phyloP scores from a whole-genome alignment of 1,140 invertebrate genomes.

The Anastrepha obliqua region DNA sequence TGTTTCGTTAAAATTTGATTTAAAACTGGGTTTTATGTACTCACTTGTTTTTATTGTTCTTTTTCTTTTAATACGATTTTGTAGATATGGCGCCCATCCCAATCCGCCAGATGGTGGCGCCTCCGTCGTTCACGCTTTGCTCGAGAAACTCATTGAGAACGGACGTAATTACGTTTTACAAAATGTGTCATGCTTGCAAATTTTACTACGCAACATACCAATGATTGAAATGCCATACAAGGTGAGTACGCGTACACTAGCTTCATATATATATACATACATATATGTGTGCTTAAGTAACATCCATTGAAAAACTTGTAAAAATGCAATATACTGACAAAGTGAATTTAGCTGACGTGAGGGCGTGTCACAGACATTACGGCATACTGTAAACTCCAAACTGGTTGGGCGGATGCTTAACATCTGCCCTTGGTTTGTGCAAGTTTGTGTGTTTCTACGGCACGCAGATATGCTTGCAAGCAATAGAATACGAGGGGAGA shows the following conservation, averaged over 20 bases:
- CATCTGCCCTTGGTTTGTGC: neutral
- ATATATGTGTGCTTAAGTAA: neutral
- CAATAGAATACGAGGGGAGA: too few relatives aligned
- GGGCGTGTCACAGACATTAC: neutral
- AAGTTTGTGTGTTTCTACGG: neutral
- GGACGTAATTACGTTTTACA: constrained; percentile 80
- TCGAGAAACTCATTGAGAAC: constrained; percentile 80
- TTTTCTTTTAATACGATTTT: neutral
- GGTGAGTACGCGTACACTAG: constrained; percentile 60
- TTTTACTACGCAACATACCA: constrained; percentile 80
- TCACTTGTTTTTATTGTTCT: too few relatives aligned
- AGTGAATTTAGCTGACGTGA: neutral
- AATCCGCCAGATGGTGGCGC: constrained; percentile 70
- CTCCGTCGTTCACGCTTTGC: constrained; percentile 73
- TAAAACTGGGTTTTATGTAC: neutral
- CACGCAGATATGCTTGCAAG: neutral
- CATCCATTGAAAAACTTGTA: neutral
- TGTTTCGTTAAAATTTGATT: neutral
- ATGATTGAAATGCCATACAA: constrained; percentile 73
- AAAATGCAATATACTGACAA: neutral
- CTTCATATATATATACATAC: neutral
- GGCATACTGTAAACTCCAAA: neutral
- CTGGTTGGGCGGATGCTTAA: neutral
- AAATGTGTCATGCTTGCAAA: constrained; percentile 79
- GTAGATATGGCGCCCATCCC: constrained; percentile 72